Conservation (phyloP, 2,113 vertebrate genomes). For the Oreochromis spilurus region DNA sequence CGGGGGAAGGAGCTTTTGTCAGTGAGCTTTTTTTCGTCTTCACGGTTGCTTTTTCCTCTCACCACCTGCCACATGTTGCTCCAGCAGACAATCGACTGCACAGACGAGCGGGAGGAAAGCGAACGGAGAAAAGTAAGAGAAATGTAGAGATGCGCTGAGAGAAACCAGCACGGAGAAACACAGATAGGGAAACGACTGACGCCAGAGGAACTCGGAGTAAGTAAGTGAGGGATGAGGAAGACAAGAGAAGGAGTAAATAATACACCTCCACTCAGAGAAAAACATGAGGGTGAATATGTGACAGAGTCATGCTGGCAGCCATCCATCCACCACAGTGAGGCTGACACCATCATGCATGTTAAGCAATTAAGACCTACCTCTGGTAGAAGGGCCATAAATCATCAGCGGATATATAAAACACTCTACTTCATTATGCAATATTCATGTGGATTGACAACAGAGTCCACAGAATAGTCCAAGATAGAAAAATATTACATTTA, state of each 20-base stretch:
- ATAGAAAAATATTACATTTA: neutral
- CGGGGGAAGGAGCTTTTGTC: slow-evolving; percentile 38
- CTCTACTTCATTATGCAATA: slow-evolving; percentile 60
- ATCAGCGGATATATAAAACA: slow-evolving; percentile 22
- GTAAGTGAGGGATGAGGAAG: neutral
- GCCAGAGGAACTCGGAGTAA: neutral
- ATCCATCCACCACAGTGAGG: slow-evolving; percentile 55
- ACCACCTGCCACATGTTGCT: slow-evolving; percentile 69
- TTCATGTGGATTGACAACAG: slow-evolving; percentile 43
- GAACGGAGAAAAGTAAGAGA: neutral
- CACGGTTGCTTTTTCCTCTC: slow-evolving; percentile 10
- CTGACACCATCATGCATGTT: slow-evolving; percentile 59
- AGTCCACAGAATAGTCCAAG: slow-evolving; percentile 15
- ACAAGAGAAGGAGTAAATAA: slow-evolving; percentile 5
- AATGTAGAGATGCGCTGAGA: neutral
- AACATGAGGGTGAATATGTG: slow-evolving; percentile 2
- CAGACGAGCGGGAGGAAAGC: neutral
- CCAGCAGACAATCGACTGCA: slow-evolving; percentile 38
- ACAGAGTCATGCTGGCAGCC: slow-evolving; percentile 43
- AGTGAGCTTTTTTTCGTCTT: neutral
- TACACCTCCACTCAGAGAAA: neutral
- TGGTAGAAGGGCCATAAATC: slow-evolving; percentile 50
- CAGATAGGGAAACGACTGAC: neutral
- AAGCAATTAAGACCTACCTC: slow-evolving; percentile 53
- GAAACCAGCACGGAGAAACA: neutral